Conservation (phyloP, 2,797 vertebrate genomes). For the Anas flavirostris region DNA sequence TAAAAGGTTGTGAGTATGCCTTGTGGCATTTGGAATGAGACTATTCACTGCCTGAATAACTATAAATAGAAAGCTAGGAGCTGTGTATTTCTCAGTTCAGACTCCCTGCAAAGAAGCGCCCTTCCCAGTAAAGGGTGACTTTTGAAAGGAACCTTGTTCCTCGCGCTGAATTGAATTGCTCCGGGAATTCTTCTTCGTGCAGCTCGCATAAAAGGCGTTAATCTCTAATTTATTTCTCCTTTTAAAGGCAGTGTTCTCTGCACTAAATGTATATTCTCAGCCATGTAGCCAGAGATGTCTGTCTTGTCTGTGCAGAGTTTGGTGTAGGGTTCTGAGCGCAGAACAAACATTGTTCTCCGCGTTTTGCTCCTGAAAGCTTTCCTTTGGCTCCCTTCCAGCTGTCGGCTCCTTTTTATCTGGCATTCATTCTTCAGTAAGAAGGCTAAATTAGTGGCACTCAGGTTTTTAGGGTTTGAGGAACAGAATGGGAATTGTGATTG, state of each 20-base stretch:
- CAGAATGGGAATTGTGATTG: constrained; percentile 65
- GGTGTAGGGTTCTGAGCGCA: not conserved
- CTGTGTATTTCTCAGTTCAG: constrained; percentile 68
- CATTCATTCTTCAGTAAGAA: constrained; percentile 67
- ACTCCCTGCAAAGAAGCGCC: constrained; percentile 66
- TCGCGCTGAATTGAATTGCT: constrained; percentile 72
- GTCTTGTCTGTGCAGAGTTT: constrained; percentile 20
- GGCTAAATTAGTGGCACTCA: constrained; percentile 73
- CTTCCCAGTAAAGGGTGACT: constrained; percentile 73
- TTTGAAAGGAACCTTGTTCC: constrained; percentile 76
- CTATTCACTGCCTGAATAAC: constrained; percentile 81
- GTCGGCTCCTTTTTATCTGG: constrained; percentile 77
- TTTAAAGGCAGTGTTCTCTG: constrained; percentile 29
- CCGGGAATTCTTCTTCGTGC: constrained; percentile 60
- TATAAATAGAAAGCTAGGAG: constrained; percentile 80
- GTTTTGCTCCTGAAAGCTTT: constrained; percentile 70
- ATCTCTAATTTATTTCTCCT: constrained; percentile 68
- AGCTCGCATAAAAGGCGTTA: constrained; percentile 54
- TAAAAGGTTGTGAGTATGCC: constrained; percentile 80
- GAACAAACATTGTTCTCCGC: constrained; percentile 39
- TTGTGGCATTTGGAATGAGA: constrained; percentile 83
- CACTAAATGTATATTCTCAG: constrained; percentile 46
- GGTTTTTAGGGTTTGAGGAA: constrained; percentile 49
- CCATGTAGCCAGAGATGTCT: not conserved
- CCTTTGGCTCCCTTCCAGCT: constrained; percentile 73